Percentiles rank a stretch among this genome's conserved stretches.
phyloP scores from a whole-genome alignment of 1,140 invertebrate species.

The Drosophila carrolli region DNA sequence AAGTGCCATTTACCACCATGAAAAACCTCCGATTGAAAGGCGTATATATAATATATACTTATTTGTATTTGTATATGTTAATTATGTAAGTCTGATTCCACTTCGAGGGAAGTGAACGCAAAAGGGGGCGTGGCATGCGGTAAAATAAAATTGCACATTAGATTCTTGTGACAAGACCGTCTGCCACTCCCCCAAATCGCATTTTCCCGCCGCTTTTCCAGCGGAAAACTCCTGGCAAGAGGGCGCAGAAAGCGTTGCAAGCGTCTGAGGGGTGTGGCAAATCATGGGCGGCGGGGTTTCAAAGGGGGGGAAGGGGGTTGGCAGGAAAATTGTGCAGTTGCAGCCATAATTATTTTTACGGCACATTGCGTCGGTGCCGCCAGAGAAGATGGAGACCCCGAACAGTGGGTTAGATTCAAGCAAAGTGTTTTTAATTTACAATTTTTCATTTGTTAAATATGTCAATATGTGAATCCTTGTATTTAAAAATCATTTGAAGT shows the following conservation, averaged over 20 bases:
- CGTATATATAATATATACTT: too few species aligned
- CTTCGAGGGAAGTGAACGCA: constrained; percentile 12
- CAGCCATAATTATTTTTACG: constrained; percentile 82
- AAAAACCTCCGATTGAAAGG: too few species aligned
- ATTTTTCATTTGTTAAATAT: background rate
- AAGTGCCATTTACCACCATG: too few species aligned
- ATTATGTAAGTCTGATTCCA: constrained; percentile 38
- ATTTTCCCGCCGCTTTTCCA: constrained; percentile 11
- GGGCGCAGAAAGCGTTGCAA: constrained; percentile 71
- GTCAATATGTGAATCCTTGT: too few species aligned
- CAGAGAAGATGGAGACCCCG: constrained; percentile 13
- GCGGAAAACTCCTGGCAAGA: constrained; percentile 19
- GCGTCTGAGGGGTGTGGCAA: constrained; percentile 57
- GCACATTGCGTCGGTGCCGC: constrained; percentile 68
- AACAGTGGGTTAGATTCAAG: background rate
- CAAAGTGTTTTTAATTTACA: background rate
- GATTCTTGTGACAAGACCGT: constrained; percentile 49
- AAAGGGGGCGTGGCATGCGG: constrained; percentile 55
- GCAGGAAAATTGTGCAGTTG: constrained; percentile 72
- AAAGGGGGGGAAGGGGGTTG: constrained; percentile 5
- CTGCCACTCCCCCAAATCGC: constrained; percentile 1
- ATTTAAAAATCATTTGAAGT: too few species aligned
- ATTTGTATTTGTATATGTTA: constrained; percentile 11
- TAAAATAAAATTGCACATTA: constrained; percentile 66
- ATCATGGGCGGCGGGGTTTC: constrained; percentile 8